Evolutionary conservation across 92 coral and sea anemone species (phyloP).

Genomic region (Paramuricea clavata): DNA sequence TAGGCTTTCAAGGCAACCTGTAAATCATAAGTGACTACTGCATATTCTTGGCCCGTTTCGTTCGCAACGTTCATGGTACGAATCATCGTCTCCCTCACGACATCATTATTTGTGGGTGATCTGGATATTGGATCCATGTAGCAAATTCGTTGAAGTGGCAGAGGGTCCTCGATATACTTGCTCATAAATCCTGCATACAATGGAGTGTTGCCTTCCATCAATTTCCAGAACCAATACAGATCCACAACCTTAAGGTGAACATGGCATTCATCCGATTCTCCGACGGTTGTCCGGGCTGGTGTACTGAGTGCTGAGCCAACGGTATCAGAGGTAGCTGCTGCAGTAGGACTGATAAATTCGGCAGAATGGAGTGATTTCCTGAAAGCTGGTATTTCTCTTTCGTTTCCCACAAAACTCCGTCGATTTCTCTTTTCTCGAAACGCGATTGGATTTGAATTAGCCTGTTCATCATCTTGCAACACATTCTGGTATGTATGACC

Average conservation of each 20-base stretch:
- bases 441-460: constrained; percentile 9
- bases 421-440: constrained; percentile 5
- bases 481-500: constrained; percentile 40
- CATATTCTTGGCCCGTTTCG: constrained; percentile 16
- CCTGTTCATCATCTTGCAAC: constrained; percentile 2
- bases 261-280: background rate
- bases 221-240: constrained; percentile 6
- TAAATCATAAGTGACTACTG: background rate
- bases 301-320: background rate
- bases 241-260: background rate
- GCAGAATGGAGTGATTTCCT: background rate
- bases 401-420: background rate
- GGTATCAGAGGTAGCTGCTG: background rate
- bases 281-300: background rate
- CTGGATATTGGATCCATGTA: constrained; percentile 25
- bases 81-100: constrained; percentile 26
- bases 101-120: constrained; percentile 12
- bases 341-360: background rate
- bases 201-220: constrained; percentile 11
- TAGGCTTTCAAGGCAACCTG: constrained; percentile 17
- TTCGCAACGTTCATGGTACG: constrained; percentile 2
- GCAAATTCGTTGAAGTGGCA: constrained; percentile 17
- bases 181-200: constrained; percentile 11
- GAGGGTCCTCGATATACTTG: constrained; percentile 13
- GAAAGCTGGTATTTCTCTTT: constrained; percentile 16